A percentile compares a stretch with the other conserved stretches of the same genome.
phyloP scores from a whole-genome alignment of 2,888 invertebrate species.

The Cheilosia variabilis region DNA sequence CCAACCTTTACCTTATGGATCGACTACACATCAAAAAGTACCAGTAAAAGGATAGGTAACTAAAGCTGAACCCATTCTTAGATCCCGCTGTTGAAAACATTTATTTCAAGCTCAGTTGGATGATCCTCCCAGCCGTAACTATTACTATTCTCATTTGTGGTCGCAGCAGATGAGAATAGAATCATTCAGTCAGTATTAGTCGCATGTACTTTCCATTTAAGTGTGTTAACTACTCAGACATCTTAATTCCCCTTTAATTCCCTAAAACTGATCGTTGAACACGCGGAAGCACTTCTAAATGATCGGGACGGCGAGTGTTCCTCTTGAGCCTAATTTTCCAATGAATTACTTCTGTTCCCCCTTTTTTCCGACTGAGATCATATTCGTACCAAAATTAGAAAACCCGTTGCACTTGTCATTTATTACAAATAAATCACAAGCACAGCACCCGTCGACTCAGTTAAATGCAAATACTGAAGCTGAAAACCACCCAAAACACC shows the following conservation, averaged over 20 bases:
- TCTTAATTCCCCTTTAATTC: slow-evolving; percentile 27
- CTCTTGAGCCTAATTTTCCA: not conserved
- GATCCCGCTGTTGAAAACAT: too few species aligned
- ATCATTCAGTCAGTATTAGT: not conserved
- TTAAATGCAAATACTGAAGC: slow-evolving; percentile 11
- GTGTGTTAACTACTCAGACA: not conserved
- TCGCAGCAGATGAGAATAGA: not conserved
- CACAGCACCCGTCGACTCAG: slow-evolving; percentile 16
- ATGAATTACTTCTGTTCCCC: slow-evolving; percentile 1
- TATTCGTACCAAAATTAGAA: slow-evolving; percentile 42
- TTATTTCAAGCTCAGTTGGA: not conserved
- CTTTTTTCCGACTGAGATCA: not conserved
- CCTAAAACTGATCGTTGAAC: slow-evolving; percentile 37
- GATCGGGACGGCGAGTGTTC: slow-evolving; percentile 25
- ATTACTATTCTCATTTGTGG: not conserved
- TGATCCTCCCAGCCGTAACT: not conserved
- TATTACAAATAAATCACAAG: slow-evolving; percentile 35
- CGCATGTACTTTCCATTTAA: not conserved
- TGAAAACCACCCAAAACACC: slow-evolving; percentile 9
- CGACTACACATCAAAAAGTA: too few species aligned
- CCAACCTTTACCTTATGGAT: too few species aligned
- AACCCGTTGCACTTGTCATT: slow-evolving; percentile 61
- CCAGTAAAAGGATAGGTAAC: too few species aligned
- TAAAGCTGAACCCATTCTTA: not conserved
- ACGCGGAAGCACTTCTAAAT: slow-evolving; percentile 37